phyloP scores from a whole-genome alignment of 2,888 invertebrate species.

The Caenorhabditis angaria region DNA sequence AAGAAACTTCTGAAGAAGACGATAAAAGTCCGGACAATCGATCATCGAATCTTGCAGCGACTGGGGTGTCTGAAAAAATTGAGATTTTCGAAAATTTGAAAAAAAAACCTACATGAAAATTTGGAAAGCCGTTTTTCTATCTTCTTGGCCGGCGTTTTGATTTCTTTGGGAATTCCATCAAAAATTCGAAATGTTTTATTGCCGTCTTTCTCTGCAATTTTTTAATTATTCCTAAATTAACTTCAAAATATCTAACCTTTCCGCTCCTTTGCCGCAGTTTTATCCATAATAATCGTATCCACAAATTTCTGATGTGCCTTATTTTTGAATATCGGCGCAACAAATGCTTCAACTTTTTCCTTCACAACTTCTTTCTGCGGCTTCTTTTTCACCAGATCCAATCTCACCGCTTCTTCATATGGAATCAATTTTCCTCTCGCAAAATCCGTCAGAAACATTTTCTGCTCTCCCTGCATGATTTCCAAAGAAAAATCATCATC shows the following conservation, averaged over 20 bases:
- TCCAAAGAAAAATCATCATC: conserved; percentile 11
- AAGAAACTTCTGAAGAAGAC: neutral
- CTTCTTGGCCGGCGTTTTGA: neutral
- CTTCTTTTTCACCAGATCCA: neutral
- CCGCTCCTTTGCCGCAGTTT: neutral
- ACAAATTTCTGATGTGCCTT: neutral
- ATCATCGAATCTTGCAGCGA: too few species aligned
- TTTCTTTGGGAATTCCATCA: conserved; percentile 8
- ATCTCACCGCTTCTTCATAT: conserved; percentile 1
- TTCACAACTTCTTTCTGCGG: conserved; percentile 3
- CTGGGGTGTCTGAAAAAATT: too few species aligned
- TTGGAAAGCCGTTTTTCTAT: conserved; percentile 7
- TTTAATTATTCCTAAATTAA: neutral
- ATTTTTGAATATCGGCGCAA: neutral
- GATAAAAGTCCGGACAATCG: neutral
- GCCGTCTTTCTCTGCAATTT: neutral
- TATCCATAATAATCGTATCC: conserved; percentile 5
- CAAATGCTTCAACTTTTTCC: conserved; percentile 1
- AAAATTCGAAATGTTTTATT: conserved; percentile 11
- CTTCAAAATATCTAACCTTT: neutral
- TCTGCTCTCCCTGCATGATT: conserved; percentile 9
- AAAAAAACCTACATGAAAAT: conserved; percentile 5
- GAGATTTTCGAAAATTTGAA: too few species aligned
- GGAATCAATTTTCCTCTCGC: neutral
- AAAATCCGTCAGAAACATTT: conserved; percentile 1